Conservation (phyloP, 2,797 vertebrate species). For the Neosilurus mollespiculum region DNA sequence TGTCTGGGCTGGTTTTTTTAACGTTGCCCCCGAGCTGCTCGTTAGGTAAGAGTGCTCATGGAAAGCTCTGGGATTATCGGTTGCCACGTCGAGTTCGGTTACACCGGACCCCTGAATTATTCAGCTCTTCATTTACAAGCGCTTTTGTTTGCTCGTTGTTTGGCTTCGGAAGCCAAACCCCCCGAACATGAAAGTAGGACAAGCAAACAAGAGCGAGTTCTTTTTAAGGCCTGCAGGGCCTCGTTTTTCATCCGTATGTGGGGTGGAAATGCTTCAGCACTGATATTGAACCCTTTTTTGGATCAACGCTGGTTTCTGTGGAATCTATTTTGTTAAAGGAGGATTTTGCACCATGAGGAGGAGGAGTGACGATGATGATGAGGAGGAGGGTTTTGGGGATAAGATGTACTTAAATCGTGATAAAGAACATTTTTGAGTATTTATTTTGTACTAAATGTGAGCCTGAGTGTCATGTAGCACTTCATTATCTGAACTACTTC, state of each 20-base stretch:
- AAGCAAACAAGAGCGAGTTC: conserved; percentile 49
- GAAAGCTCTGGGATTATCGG: conserved; percentile 19
- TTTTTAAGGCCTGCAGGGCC: conserved; percentile 18
- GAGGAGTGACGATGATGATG: too few species aligned
- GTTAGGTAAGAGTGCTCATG: neutral
- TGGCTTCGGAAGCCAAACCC: conserved; percentile 54
- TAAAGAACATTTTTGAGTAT: neutral
- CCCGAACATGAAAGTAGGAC: conserved; percentile 65
- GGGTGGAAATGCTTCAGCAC: neutral
- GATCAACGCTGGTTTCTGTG: neutral
- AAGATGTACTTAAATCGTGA: neutral
- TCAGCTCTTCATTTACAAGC: conserved; percentile 70
- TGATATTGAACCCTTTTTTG: neutral
- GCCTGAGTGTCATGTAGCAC: neutral
- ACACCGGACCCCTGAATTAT: conserved; percentile 73
- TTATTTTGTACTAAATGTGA: neutral
- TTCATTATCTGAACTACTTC: neutral
- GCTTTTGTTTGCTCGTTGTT: conserved; percentile 69
- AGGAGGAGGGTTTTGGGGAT: too few species aligned
- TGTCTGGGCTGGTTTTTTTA: neutral
- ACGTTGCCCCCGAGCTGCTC: neutral
- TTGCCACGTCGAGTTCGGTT: conserved; percentile 62
- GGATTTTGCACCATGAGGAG: neutral
- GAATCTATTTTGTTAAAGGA: too few species aligned
- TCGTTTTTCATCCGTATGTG: conserved; percentile 11